Evolutionary conservation across 2,888 invertebrate species (phyloP).

Genomic region (Zaprionus lineosus): DNA sequence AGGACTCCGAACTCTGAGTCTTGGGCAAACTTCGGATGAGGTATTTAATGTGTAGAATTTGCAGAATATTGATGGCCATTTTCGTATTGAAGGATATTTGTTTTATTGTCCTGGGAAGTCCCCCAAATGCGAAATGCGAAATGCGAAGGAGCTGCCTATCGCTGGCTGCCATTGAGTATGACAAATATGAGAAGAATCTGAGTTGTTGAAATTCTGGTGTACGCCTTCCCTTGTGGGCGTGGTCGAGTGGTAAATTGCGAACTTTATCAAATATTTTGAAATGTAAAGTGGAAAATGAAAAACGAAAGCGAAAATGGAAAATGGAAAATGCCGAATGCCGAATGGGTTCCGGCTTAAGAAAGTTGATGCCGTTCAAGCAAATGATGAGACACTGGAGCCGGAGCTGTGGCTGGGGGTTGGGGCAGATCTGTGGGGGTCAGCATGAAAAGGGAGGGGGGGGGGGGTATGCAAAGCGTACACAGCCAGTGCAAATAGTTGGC

Average conservation of each 20-base stretch:
- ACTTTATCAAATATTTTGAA: constrained; percentile 29
- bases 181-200: constrained; percentile 24
- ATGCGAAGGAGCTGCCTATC: too few species aligned
- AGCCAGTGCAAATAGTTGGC: constrained; percentile 42
- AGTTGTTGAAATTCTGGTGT: too few species aligned
- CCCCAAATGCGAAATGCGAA: too few species aligned
- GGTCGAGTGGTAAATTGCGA: constrained; percentile 9
- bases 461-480: background rate
- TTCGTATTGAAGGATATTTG: too few species aligned
- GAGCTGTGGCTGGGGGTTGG: too few species aligned
- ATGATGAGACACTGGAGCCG: background rate
- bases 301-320: background rate
- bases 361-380: constrained; percentile 4
- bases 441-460: background rate
- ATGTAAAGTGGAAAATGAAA: background rate
- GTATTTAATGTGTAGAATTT: too few species aligned
- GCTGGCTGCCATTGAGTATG: too few species aligned
- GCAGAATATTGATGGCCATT: too few species aligned
- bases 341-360: background rate
- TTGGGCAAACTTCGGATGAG: too few species aligned
- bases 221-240: constrained; percentile 7
- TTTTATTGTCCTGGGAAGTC: too few species aligned
- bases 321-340: constrained; percentile 1
- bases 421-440: background rate
- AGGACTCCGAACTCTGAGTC: too few species aligned